Conservation (phyloP, 2,888 invertebrate species). For the Melieria crassipennis region DNA sequence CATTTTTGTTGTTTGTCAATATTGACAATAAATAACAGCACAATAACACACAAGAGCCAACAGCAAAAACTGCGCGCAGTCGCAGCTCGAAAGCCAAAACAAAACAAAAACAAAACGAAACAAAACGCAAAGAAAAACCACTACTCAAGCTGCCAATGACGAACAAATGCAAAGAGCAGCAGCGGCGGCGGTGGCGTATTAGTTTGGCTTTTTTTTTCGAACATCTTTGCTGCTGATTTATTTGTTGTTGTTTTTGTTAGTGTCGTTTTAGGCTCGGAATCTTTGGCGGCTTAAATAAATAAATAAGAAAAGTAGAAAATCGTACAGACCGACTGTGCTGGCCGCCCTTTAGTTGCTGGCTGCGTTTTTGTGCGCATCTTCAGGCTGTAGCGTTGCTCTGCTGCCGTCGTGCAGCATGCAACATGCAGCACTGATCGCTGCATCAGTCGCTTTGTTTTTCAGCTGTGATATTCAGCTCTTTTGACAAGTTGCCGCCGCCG, state of each 20-base stretch:
- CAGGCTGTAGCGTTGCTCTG: too few relatives aligned
- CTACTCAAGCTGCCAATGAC: too few relatives aligned
- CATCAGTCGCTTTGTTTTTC: not conserved
- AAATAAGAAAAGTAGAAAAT: not conserved
- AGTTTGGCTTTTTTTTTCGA: too few relatives aligned
- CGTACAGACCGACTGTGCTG: too few relatives aligned
- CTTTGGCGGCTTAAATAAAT: slow-evolving; percentile 20
- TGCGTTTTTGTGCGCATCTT: too few relatives aligned
- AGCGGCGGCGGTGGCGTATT: not conserved
- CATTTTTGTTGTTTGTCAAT: slow-evolving; percentile 26
- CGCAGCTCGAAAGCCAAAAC: not conserved
- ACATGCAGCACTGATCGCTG: not conserved
- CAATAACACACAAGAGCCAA: slow-evolving; percentile 1
- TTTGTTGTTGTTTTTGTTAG: slow-evolving; percentile 1
- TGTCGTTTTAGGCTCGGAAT: slow-evolving; percentile 21
- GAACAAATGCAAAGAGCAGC: too few relatives aligned
- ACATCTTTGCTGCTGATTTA: too few relatives aligned
- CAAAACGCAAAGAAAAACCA: not conserved
- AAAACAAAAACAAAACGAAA: slow-evolving; percentile 13
- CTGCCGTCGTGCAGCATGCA: too few relatives aligned
- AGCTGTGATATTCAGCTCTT: not conserved
- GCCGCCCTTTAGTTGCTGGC: too few relatives aligned
- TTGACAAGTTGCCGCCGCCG: not conserved
- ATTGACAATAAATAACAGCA: slow-evolving; percentile 26
- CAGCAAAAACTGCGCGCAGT: slow-evolving; percentile 6